These are phyloP conservation scores for Philopedon plagiatum DNA, from an alignment of 2,888 invertebrate species.

Conservation along the genomic window DNA sequence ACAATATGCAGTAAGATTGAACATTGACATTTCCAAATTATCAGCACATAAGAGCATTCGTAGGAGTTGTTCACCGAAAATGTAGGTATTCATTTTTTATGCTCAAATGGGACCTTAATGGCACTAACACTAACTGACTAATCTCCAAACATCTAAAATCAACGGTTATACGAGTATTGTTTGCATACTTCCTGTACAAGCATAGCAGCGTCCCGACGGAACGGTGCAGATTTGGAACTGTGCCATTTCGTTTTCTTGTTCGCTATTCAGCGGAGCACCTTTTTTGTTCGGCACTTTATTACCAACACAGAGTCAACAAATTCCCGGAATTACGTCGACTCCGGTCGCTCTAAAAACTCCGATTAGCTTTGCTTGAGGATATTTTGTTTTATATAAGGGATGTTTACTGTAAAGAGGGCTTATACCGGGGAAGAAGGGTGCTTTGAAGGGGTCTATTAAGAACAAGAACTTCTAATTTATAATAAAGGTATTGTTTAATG, in stretches of 20 bases:
- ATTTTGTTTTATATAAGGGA: neutral
- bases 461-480: no score
- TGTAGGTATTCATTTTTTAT: no score
- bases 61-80: no score
- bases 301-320: constrained; percentile 26
- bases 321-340: constrained; percentile 7
- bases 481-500: no score
- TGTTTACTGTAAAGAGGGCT: neutral
- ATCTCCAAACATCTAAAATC: constrained; percentile 15
- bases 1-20: no score
- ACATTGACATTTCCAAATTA: no score
- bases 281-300: constrained; percentile 38
- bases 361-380: constrained; percentile 2
- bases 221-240: constrained; percentile 28
- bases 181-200: constrained; percentile 32
- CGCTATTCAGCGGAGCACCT: constrained; percentile 26
- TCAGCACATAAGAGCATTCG: no score
- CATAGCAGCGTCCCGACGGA: constrained; percentile 20
- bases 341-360: constrained; percentile 6
- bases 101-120: no score
- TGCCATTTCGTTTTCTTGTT: constrained; percentile 39
- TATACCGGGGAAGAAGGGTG: no score
- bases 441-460: no score
- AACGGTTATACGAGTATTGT: constrained; percentile 16
- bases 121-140: neutral